Conservation (phyloP, 2,113 vertebrate genomes). For the Neodon shergylaensis region DNA sequence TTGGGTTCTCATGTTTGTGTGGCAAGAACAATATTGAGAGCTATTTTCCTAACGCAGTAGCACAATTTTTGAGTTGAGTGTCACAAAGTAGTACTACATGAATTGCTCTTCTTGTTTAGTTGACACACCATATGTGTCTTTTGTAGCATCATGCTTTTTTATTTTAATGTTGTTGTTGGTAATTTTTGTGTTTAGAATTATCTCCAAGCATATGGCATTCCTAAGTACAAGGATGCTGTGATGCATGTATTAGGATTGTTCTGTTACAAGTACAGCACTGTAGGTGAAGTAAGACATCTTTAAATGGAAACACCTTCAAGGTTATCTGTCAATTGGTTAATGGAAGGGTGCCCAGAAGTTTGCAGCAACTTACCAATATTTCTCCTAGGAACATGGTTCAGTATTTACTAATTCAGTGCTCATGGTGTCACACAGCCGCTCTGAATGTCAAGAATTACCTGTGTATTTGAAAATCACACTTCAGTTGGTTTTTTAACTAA, state of each 20-base stretch:
- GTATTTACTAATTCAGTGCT: not conserved
- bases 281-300: constrained; percentile 6
- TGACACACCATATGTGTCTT: not conserved
- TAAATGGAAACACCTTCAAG: not conserved
- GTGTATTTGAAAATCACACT: not conserved
- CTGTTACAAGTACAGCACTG: not conserved
- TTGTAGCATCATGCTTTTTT: not conserved
- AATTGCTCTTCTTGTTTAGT: not conserved
- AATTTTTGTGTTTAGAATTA: constrained; percentile 40
- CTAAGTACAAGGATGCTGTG: not conserved
- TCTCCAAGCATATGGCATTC: not conserved
- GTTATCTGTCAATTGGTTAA: not conserved
- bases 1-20: not conserved
- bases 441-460: not conserved
- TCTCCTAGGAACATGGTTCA: not conserved
- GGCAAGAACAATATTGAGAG: not conserved
- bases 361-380: not conserved
- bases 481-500: not conserved
- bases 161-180: not conserved
- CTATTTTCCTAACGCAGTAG: not conserved
- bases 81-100: not conserved
- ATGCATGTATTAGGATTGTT: not conserved
- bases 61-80: not conserved
- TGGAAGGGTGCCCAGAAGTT: not conserved
- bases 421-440: not conserved